phyloP scores from a whole-genome alignment of 2,888 invertebrate species.

The Melitaea athalia region DNA sequence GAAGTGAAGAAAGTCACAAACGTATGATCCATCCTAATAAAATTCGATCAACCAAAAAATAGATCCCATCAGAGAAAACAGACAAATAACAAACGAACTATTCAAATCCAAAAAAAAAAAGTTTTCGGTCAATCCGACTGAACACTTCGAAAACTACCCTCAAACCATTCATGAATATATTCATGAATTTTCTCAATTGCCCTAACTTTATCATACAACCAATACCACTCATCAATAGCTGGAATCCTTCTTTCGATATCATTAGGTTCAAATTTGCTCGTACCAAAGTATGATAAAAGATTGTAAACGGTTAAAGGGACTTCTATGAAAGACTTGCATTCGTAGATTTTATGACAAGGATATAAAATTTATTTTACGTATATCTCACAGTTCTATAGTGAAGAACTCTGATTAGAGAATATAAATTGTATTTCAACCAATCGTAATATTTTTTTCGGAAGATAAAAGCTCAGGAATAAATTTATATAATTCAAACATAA shows the following conservation, averaged over 20 bases:
- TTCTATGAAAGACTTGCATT: neutral
- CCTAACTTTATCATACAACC: neutral
- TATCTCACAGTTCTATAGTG: neutral
- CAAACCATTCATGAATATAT: slow-evolving; percentile 11
- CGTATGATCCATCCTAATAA: neutral
- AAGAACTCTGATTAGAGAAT: neutral
- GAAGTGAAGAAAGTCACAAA: neutral
- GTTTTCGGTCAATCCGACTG: neutral
- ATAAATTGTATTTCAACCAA: neutral
- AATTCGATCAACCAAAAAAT: neutral
- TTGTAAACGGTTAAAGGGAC: neutral
- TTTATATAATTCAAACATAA: no score
- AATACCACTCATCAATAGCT: no score
- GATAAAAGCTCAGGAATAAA: no score
- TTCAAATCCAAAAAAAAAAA: slow-evolving; percentile 1
- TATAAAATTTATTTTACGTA: neutral
- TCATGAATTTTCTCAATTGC: slow-evolving; percentile 6
- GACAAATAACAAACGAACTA: neutral
- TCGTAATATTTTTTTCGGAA: no score
- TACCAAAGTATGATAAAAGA: neutral
- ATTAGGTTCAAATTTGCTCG: neutral
- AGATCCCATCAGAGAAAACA: neutral
- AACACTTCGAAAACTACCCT: slow-evolving; percentile 7
- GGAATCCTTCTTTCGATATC: neutral
- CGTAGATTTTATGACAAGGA: neutral